Evolutionary conservation across 23 tunicate genomes (phyloP).

Genomic region (Diplosoma virens): DNA sequence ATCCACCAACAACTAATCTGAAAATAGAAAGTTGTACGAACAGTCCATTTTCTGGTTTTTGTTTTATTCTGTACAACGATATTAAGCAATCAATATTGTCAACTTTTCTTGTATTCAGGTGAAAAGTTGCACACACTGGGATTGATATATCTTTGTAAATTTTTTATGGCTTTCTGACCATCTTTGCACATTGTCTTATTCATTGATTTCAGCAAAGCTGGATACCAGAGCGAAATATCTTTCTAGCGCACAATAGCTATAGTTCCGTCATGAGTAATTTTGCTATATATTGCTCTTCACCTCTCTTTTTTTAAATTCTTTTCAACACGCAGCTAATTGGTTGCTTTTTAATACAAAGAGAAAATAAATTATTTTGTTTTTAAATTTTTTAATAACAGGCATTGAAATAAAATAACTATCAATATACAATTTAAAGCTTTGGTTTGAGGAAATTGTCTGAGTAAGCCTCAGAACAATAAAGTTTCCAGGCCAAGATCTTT

Average conservation of each 20-base stretch:
- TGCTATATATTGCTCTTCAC: no score
- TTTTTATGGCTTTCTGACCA: not conserved
- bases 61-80: not conserved
- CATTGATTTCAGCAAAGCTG: not conserved
- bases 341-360: not conserved
- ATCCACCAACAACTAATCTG: not conserved
- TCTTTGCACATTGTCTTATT: not conserved
- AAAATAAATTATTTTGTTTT: not conserved
- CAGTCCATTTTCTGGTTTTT: not conserved
- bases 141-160: not conserved
- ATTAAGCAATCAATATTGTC: not conserved
- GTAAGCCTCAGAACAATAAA: not conserved
- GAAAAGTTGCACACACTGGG: not conserved
- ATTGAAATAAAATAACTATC: not conserved
- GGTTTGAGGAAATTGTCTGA: not conserved
- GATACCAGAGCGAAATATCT: not conserved
- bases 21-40: not conserved
- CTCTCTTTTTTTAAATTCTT: not conserved
- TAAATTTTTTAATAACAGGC: not conserved
- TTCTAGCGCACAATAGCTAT: not conserved
- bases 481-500: not conserved
- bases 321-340: not conserved
- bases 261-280: not conserved
- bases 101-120: not conserved
- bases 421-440: not conserved